Base-by-base conservation (phyloP, 1,140 invertebrate genomes). In the Sycophaga agraensis region DNA sequence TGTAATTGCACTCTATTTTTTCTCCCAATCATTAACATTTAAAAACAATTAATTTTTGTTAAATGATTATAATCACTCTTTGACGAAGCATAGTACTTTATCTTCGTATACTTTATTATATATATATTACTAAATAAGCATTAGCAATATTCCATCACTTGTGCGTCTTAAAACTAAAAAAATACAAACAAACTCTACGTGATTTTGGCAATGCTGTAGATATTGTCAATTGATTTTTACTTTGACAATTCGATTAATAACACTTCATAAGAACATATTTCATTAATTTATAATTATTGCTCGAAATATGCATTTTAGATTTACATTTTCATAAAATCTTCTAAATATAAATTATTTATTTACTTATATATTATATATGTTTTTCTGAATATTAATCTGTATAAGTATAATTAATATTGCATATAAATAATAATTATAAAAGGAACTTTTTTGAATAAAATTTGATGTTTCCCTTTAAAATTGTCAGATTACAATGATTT, bases 341-440 rank as follows among this genome's bases (percentile, higher is more conserved):
- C 22, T 31, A 35, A 26, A 4, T n/a, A 17, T 19, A 40, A 31
- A 49, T 49, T 31, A 17, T 49, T 49, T 17, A 17, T 39, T 34
- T 48, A n/a, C 31, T 49, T 37, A 42, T 46, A 5, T 40, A 49
- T n/a, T n/a, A n/a, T n/a, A n/a, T n/a, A 28, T 35, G 34, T 31
- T 5, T 34, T 24, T 31, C 17, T 62, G 42, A 24, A 35, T 54
- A 59, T 39, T 37, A n/a, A 49, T 39, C n/a, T n/a, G n/a, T n/a
- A n/a, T n/a, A n/a, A n/a, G n/a, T n/a, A 17, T 53, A 43, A 4
- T 37, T 53, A 43, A 19, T 39, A 46, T 50, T 59, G 8, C 6
- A n/a, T 22, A 50, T 43, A 37, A 2, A 45, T 34, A 28, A 35
- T 12, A 34, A 56, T 34, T 22, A 45, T 35, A 45, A 35, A 45